A percentile compares a stretch with the other conserved stretches of the same genome.
These are phyloP conservation scores for Bubo scandiacus DNA, from an alignment of 2,113 vertebrate genomes.

Conservation along the genomic window DNA sequence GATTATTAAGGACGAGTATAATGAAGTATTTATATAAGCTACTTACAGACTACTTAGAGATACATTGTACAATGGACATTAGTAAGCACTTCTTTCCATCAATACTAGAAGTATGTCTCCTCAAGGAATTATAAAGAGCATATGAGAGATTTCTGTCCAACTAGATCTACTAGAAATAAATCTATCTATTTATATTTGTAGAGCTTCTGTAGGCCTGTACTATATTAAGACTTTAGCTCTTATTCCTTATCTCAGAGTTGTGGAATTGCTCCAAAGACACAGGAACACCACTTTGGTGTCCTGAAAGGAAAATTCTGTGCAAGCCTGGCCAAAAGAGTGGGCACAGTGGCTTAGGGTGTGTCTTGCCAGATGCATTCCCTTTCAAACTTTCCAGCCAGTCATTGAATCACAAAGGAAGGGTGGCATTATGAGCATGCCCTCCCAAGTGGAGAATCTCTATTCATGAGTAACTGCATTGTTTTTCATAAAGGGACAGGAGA, in stretches of 20 bases:
- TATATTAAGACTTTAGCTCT: background rate
- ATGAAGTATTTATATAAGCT: background rate
- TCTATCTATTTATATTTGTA: background rate
- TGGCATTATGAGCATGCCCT: background rate
- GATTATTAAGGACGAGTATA: background rate
- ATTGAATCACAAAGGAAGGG: background rate
- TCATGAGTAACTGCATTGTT: background rate
- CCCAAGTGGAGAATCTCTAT: constrained; percentile 2
- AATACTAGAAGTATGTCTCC: background rate
- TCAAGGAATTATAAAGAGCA: background rate
- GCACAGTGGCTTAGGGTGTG: background rate
- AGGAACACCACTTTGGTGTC: background rate
- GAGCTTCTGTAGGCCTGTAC: background rate
- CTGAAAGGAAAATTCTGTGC: background rate
- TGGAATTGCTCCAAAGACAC: background rate
- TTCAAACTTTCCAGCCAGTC: background rate
- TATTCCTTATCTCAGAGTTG: background rate
- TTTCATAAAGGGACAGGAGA: background rate
- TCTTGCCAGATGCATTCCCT: background rate
- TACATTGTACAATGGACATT: background rate
- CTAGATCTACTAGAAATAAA: background rate
- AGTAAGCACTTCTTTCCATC: background rate
- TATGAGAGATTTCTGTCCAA: background rate
- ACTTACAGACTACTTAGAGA: background rate
- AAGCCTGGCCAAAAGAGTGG: background rate